Evolutionary conservation across 2,888 invertebrate genomes (phyloP), one percentile per base, ranked within the genome.

Genomic region (Bellardia bayeri): DNA sequence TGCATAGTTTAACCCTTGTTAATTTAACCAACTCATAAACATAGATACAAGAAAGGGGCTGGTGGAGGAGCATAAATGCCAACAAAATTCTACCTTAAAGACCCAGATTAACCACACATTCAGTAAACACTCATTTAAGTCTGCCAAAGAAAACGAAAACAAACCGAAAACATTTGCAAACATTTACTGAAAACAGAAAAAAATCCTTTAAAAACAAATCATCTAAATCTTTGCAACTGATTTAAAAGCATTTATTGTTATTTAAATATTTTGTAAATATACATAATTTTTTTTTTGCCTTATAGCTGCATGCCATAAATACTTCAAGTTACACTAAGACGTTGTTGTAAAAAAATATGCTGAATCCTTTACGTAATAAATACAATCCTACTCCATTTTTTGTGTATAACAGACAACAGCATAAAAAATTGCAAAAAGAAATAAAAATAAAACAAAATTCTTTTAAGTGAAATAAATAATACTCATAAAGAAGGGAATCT

Each of bases 161-260:
- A 58, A 58, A 58, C 7, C 30, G 33, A 16, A 51, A 51, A 51
- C n/a, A 51, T 51, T 23, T 58, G 14, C 54, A 71, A 42, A 63
- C 54, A 33, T 30, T 33, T 30, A 37, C 5, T 4, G 3, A 30
- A 8, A 51, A 76, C n/a, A 58, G 37, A 61, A 33, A 7, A 40
- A 74, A 45, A 51, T 23, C 45, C 9, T 49, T 56, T 61, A 16
- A 1, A 64, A 78, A 71, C 51, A 71, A 78, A 80, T 79, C 56
- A 78, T 84, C 75, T 58, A 64, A 85, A 85, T 82, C 49, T 82
- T 87, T 82, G 74, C 85, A 85, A 83, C 81, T 85, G 85, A 89
- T 87, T 88, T 88, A 83, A 86, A 81, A 87, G 63, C 88, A 88
- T 87, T 89, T 87, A 89, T 89, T 88, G 89, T 87, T 87, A 86